Evolutionary conservation across 2,888 invertebrate species (phyloP).

Genomic region (Xylota sylvarum): DNA sequence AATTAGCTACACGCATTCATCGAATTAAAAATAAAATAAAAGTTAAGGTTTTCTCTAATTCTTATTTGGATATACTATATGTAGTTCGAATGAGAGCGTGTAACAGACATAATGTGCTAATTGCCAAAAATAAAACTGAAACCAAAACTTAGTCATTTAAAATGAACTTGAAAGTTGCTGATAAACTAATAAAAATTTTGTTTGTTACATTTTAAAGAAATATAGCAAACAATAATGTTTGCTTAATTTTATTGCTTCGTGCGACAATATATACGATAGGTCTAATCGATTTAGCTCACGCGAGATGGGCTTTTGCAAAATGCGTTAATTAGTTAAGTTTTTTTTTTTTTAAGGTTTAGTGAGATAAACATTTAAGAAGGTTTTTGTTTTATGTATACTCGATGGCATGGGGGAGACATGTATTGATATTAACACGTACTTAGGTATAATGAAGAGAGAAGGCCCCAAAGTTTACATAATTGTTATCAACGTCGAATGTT

Average conservation of each 20-base stretch:
- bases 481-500: no score
- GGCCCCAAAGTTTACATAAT: no score
- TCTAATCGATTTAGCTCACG: slow-evolving; percentile 44
- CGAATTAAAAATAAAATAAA: slow-evolving; percentile 15
- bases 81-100: slow-evolving; percentile 53
- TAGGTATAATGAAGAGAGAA: not conserved
- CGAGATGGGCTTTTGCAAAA: slow-evolving; percentile 31
- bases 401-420: not conserved
- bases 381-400: not conserved
- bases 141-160: slow-evolving; percentile 34
- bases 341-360: not conserved
- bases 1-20: slow-evolving; percentile 36
- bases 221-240: slow-evolving; percentile 43
- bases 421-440: not conserved
- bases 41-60: slow-evolving; percentile 24
- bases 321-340: slow-evolving; percentile 35
- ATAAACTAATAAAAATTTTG: slow-evolving; percentile 45
- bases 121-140: slow-evolving; percentile 28
- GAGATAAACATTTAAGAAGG: not conserved
- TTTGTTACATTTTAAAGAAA: slow-evolving; percentile 56
- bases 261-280: not conserved
- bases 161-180: slow-evolving; percentile 60
- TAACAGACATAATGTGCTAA: slow-evolving; percentile 56
- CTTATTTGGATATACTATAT: not conserved
- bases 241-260: slow-evolving; percentile 33